Evolutionary conservation across 35 echinoderm and acorn worm species (phyloP), one percentile per base, ranked within the genome.

Genomic region (Heliocidaris tuberculata): DNA sequence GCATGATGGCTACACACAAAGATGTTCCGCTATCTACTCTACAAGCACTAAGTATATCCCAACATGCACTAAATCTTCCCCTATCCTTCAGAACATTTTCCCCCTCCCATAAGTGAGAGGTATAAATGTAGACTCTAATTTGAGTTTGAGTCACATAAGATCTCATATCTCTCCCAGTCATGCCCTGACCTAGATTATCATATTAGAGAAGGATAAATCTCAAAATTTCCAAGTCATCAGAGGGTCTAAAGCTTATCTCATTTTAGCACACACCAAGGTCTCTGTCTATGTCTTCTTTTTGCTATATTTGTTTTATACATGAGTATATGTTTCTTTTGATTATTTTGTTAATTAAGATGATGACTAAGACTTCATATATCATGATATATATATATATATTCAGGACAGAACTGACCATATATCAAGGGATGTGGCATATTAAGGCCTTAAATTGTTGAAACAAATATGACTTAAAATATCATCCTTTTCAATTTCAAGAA

Each of bases 91-190:
- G 8, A 90, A 35, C 21, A 90, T 48, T 16, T 50, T 42, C 88
- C 32, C 19, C 32, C 32, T 90, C 48, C 48, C 88, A 90, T 90
- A 48, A 42, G 88, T 90, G 48, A 90, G 88, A 90, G 19, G 29
- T 90, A 90, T 90, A 90, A 50, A 90, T 90, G 32, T 90, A 90
- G 48, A 90, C 32, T 78, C 65, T 78, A 78, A 78, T 78, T 78
- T 78, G 65, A 78, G 65, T 78, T 78, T 78, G 65, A 78, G 65
- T 78, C 65, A 78, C 65, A 78, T 78, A 78, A 78, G 65, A 78
- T 78, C 65, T 78, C 65, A 78, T 78, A 78, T 78, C 65, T 78
- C 27, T 19, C 65, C 27, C 65, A 78, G 15, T 78, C 65, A 78
- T n/a, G 27, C 21, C 65, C 65, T 78, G 65, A 78, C 65, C 65